Evolutionary conservation across 2,888 invertebrate genomes (phyloP), one percentile per base, ranked within the genome.

Genomic region (Microplitis deprimator): DNA sequence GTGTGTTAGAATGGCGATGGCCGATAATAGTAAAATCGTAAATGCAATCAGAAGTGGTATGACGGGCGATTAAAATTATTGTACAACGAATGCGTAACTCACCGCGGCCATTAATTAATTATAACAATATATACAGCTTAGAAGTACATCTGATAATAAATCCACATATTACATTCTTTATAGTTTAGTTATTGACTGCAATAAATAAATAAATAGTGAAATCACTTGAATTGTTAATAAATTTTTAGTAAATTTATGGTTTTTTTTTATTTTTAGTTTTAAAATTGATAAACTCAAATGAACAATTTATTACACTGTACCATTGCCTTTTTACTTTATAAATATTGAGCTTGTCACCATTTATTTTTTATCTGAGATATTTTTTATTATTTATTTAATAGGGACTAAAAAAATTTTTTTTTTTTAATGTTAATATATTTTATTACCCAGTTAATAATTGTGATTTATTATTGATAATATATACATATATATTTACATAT

Each of bases 51-150:
- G 29, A 29, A 29, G 29, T 29, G 29, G 29, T 72, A 62, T 39
- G 40, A 39, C 62, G 39, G 40, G 61, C 39, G 61, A 62, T 72
- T 72, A 62, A 62, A 72, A 72, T 72, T 61, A 72, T 61, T 61
- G 61, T 39, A 38, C 38, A 61, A 72, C 60, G 71, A 62, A 38
- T 72, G 71, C 61, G 62, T 17, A 61, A 62, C 62, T 72, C n/a
- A 13, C 20, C n/a, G 6, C 7, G 67, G 16, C 17, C 41, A 50
- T 50, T 50, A 50, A 50, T 50, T 50, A 50, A 50, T 50, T 50
- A 50, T 8, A 50, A 50, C 50, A 50, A 50, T 50, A 50, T 50
- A 50, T 50, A 50, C 50, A 50, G 8, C 50, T 50, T 8, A 50
- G 41, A 41, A 41, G 6, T 50, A 13, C 50, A 10, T 16, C 38